Evolutionary conservation across 2,113 vertebrate genomes (phyloP), one percentile per base, ranked within the genome.

Genomic region (Acrocephalus kingi): DNA sequence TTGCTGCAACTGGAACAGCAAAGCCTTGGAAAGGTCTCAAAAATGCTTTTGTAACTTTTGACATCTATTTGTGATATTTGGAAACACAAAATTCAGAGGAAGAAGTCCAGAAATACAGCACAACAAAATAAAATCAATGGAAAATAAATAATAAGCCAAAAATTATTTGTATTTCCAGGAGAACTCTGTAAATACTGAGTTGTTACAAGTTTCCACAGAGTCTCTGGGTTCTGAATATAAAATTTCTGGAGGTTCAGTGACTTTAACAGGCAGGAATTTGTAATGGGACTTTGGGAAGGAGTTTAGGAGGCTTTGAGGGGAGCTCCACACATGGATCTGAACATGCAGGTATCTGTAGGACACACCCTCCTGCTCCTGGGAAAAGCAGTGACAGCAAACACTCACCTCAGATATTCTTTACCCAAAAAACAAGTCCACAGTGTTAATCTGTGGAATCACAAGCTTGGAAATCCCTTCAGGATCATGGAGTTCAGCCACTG

Each of bases 291-390:
- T 74, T 46, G 45, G 45, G 49, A 27, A 51, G 55, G n/a, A 45
- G 41, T 11, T 55, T 3, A 19, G 56, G 6, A 56, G 69, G 48
- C 9, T 15, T 20, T 52, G 7, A 1, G 7, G 35, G 46, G 51
- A 90, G 37, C 15, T 74, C 20, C 63, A 4, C 4, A 30, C 72
- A 7, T 0, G 2, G 45, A 30, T 19, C n/a, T 58, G 31, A 54
- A 28, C 2, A 2, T 0, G 2, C n/a, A 13, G 23, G 2, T 0
- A 1, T 49, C 25, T 59, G 14, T 5, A 24, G 10, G 52, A 17
- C 30, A 9, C 16, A 13, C 16, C 24, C 1, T 13, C 8, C 6
- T 46, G 10, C 35, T 37, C 80, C 20, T n/a, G 16, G 58, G 43
- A 81, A 51, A 20, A 14, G 18, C 61, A 54, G 31, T 3, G 15